phyloP scores from a whole-genome alignment of 2,797 vertebrate species.

The Nyctibius grandis region DNA sequence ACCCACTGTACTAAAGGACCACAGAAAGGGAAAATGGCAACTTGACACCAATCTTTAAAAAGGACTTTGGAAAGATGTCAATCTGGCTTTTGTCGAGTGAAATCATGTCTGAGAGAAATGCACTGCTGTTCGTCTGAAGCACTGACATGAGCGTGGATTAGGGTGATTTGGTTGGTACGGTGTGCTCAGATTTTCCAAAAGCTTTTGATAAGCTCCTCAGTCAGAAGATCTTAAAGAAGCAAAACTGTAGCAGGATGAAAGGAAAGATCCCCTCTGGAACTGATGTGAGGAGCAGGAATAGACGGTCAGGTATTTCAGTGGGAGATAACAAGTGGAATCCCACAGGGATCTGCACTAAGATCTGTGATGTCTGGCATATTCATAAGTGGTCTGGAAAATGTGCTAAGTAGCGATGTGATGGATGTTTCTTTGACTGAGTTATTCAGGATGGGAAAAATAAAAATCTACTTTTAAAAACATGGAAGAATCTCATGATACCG shows the following conservation, averaged over 20 bases:
- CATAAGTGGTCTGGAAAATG: neutral
- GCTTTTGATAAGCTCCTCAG: conserved; percentile 19
- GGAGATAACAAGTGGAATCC: neutral
- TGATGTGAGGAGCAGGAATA: neutral
- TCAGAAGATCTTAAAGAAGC: neutral
- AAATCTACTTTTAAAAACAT: neutral
- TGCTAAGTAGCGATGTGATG: neutral
- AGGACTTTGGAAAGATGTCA: neutral
- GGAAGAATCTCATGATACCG: neutral
- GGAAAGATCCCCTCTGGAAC: neutral
- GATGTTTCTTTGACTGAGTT: neutral
- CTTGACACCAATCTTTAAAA: neutral
- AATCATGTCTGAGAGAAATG: neutral
- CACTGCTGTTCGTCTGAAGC: neutral
- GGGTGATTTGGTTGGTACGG: neutral
- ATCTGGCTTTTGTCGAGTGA: neutral
- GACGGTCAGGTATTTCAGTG: neutral
- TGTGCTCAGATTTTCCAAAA: conserved; percentile 22
- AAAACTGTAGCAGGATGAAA: conserved; percentile 11
- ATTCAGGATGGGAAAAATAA: neutral
- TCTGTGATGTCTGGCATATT: neutral
- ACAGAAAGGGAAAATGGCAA: neutral
- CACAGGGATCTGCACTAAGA: neutral
- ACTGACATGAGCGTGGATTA: neutral
- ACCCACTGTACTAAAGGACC: neutral